These are phyloP conservation scores for Drosophila yakuba DNA, from an alignment of 1,140 invertebrate genomes.

Conservation along the genomic window DNA sequence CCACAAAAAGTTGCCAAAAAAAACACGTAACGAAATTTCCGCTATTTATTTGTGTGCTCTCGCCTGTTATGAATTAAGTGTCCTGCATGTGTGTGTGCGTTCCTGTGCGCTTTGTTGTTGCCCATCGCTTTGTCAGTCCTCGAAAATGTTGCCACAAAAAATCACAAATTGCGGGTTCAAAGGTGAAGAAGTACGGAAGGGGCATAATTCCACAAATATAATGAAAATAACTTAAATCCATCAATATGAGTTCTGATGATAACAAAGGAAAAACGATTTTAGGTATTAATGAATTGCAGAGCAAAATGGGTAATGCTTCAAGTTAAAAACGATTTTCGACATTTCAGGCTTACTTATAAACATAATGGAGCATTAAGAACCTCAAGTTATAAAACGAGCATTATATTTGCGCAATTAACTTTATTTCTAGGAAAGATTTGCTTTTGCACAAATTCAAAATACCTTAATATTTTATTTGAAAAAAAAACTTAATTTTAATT, in stretches of 20 bases:
- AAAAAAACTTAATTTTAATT: too few relatives aligned
- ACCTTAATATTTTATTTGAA: too few relatives aligned
- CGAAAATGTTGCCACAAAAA: conserved; percentile 25
- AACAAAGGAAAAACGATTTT: neutral
- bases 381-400: too few relatives aligned
- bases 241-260: neutral
- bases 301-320: neutral
- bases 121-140: conserved; percentile 26
- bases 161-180: conserved; percentile 24
- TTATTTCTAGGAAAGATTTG: too few relatives aligned
- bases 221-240: conserved; percentile 3
- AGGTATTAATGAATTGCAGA: neutral
- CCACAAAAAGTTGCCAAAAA: conserved; percentile 48
- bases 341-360: too few relatives aligned
- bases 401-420: too few relatives aligned
- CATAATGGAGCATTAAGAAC: too few relatives aligned
- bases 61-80: conserved; percentile 58
- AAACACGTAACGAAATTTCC: conserved; percentile 33
- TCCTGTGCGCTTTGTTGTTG: conserved; percentile 32
- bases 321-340: too few relatives aligned
- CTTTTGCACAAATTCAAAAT: too few relatives aligned
- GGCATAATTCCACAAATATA: conserved; percentile 3
- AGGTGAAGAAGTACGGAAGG: conserved; percentile 25
- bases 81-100: conserved; percentile 17
- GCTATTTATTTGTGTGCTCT: conserved; percentile 59